Base-by-base conservation (phyloP, 2,888 invertebrate genomes). In the Leucophenga montana region DNA sequence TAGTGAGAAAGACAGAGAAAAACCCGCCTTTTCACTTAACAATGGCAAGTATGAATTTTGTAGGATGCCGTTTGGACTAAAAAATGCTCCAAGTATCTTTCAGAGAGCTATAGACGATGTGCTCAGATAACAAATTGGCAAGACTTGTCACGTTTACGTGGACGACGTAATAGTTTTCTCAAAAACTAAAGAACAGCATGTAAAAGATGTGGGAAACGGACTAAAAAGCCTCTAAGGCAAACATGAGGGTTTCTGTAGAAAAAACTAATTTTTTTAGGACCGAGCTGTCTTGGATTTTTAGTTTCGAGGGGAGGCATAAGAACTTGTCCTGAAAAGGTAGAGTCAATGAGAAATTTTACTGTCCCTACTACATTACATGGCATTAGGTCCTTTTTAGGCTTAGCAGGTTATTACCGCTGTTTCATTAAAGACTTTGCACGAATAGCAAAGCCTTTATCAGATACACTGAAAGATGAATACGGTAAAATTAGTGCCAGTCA, bases 211-310 rank as follows among this genome's bases (percentile, higher is more conserved):
- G 18, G 61, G n/a, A n/a, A n/a, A n/a, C n/a, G n/a, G n/a, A 27
- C 4, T 27, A 27, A 27, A 27, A 27, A 27, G 27, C 27, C 27
- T 27, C 3, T 27, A 27, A 27, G n/a, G 27, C 27, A 27, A 27
- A 27, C 27, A 27, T 27, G 27, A 2, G 27, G 4, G 27, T 27
- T 2, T 27, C 27, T 2, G 2, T 27, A 4, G 27, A 27, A 27
- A 27, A 27, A 3, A 3, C 27, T 3, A 27, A 27, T 27, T 27
- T 27, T 27, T 27, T 27, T 27, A 27, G 27, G 27, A 27, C 27
- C 68, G 77, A 70, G 72, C 76, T 27, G 74, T 69, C 70, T 48
- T 65, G 61, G 27, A n/a, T n/a, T n/a, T n/a, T n/a, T 33, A 5
- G 11, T 54, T 18, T 9, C 18, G 3, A 54, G 54, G 20, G 20